Percentiles rank a stretch among this genome's conserved stretches.
These are phyloP conservation scores for Lynx canadensis DNA, from an alignment of 2,113 vertebrate genomes.

Conservation along the genomic window DNA sequence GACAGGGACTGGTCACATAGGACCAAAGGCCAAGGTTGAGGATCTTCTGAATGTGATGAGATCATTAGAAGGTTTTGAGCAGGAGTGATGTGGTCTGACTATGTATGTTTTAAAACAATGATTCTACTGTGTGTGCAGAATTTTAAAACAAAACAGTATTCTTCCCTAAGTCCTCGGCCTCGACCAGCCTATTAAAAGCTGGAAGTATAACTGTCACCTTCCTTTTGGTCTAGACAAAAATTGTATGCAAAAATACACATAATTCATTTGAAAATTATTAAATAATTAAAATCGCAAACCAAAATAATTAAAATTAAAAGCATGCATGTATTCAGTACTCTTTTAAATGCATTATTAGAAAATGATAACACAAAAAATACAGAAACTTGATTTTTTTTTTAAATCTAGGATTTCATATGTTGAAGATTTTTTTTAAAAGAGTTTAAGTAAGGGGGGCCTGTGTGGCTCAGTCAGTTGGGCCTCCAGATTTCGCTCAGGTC, in stretches of 20 bases:
- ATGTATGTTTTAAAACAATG: not conserved
- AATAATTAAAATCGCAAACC: conserved; percentile 26
- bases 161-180: not conserved
- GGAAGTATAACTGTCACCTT: not conserved
- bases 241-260: not conserved
- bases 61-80: not conserved
- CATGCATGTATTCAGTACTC: not conserved
- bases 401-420: not conserved
- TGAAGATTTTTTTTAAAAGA: not conserved
- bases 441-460: not conserved
- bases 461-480: too few species aligned
- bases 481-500: too few species aligned
- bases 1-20: not conserved
- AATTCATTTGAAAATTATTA: not conserved
- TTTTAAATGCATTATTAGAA: not conserved
- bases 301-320: not conserved
- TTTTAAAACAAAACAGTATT: not conserved
- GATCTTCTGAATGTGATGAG: not conserved
- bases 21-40: not conserved
- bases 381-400: not conserved
- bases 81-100: not conserved
- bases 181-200: not conserved
- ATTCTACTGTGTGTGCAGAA: not conserved
- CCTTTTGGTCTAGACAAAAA: not conserved
- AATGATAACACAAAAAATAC: not conserved